Percentiles rank a stretch among this genome's conserved stretches.
phyloP scores from a whole-genome alignment of 2,797 vertebrate genomes.

The Ibycter americanus region DNA sequence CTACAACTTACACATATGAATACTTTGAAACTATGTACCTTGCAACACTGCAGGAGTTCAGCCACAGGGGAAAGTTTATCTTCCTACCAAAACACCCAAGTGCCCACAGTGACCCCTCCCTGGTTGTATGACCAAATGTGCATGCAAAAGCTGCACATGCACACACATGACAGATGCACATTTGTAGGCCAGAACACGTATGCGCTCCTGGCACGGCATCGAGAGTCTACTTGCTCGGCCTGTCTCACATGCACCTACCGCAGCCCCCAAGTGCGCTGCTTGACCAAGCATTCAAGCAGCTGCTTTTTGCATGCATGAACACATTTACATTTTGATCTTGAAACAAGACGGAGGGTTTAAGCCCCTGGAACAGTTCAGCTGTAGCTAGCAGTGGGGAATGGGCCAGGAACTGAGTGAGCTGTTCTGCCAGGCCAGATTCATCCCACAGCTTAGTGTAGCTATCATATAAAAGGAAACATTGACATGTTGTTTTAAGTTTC shows the following conservation, averaged over 20 bases:
- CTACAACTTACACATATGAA: background rate
- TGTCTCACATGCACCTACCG: background rate
- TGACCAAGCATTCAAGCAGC: background rate
- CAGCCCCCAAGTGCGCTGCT: background rate
- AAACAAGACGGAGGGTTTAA: background rate
- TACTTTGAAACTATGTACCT: background rate
- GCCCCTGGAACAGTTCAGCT: background rate
- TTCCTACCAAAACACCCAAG: background rate
- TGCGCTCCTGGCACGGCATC: fast-evolving
- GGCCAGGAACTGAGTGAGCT: background rate
- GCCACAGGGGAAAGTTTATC: background rate
- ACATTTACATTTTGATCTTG: background rate
- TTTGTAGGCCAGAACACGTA: background rate
- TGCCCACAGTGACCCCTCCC: background rate
- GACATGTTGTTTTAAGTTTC: background rate
- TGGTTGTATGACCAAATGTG: fast-evolving
- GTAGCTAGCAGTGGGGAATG: background rate
- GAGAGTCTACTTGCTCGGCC: background rate
- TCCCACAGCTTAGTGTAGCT: background rate
- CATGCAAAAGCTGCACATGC: background rate
- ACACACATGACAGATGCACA: fast-evolving
- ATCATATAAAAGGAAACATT: background rate
- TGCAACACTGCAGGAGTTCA: background rate
- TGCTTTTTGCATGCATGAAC: background rate
- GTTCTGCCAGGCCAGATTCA: background rate